Percentiles rank a stretch among this genome's conserved stretches.
Evolutionary conservation across 1,140 invertebrate genomes (phyloP).

Genomic region (Capitella teleta): DNA sequence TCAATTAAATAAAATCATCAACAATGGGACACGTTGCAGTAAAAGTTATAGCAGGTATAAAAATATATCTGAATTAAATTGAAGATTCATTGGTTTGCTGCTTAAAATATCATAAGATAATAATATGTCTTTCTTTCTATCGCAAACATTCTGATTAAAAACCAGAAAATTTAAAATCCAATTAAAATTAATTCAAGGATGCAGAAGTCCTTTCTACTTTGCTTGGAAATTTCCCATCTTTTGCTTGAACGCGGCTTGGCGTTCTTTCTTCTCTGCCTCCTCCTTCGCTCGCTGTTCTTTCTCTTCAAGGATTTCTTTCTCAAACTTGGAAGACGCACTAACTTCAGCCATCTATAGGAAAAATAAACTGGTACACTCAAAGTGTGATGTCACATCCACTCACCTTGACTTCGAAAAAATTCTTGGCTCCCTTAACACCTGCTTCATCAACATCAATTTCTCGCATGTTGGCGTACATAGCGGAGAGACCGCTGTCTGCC

Average conservation of each 20-base stretch:
- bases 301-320: constrained; percentile 11
- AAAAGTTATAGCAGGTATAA: too few relatives aligned
- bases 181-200: too few relatives aligned
- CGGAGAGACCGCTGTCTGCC: constrained; percentile 63
- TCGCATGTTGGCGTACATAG: constrained; percentile 40
- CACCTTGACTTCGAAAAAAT: constrained; percentile 42
- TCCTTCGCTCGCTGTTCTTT: constrained; percentile 8
- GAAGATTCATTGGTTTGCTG: too few relatives aligned
- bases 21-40: too few relatives aligned
- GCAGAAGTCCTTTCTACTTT: too few relatives aligned
- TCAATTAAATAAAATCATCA: too few relatives aligned
- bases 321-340: constrained; percentile 5
- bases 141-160: too few relatives aligned
- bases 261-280: constrained; percentile 13
- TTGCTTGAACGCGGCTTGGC: constrained; percentile 11
- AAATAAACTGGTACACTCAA: background rate
- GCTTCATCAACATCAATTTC: constrained; percentile 40
- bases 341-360: constrained; percentile 5
- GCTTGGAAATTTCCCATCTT: constrained; percentile 8
- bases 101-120: too few relatives aligned
- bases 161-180: too few relatives aligned
- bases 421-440: constrained; percentile 38
- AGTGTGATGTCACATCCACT: background rate
- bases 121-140: too few relatives aligned
- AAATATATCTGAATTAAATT: too few relatives aligned